Percentiles rank a stretch among this genome's conserved stretches.
phyloP scores from a whole-genome alignment of 2,888 invertebrate species.

The Phaonia tiefii region DNA sequence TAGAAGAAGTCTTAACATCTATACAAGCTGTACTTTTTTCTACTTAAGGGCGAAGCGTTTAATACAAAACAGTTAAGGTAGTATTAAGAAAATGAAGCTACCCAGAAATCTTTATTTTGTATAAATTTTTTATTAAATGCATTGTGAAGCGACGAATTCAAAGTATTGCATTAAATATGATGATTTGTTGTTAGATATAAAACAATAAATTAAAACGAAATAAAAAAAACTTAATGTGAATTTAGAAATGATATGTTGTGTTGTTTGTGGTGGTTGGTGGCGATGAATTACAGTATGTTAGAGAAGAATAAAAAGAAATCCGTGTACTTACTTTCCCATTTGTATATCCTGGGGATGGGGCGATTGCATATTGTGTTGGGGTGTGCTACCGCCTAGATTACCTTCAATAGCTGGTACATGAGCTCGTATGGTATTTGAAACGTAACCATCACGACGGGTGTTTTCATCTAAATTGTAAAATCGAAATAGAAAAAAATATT shows the following conservation, averaged over 20 bases:
- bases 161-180: slow-evolving; percentile 71
- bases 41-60: no score
- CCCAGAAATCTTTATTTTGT: no score
- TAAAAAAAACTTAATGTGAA: slow-evolving; percentile 28
- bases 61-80: not conserved
- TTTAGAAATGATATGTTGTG: slow-evolving; percentile 30
- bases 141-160: slow-evolving; percentile 68
- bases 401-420: slow-evolving; percentile 87
- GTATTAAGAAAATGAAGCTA: not conserved
- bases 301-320: not conserved
- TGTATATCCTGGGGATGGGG: slow-evolving; percentile 84
- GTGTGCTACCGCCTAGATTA: slow-evolving; percentile 83
- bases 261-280: not conserved
- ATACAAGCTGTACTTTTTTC: no score
- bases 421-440: slow-evolving; percentile 90
- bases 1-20: no score
- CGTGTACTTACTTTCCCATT: slow-evolving; percentile 86
- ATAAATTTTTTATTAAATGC: no score
- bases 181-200: slow-evolving; percentile 6
- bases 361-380: slow-evolving; percentile 86
- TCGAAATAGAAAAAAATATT: not conserved
- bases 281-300: slow-evolving; percentile 22
- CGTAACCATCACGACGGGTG: slow-evolving; percentile 87
- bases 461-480: slow-evolving; percentile 71
- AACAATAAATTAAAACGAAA: slow-evolving; percentile 24